Evolutionary conservation across 2,888 invertebrate genomes (phyloP).

Genomic region (Lithosia quadra): DNA sequence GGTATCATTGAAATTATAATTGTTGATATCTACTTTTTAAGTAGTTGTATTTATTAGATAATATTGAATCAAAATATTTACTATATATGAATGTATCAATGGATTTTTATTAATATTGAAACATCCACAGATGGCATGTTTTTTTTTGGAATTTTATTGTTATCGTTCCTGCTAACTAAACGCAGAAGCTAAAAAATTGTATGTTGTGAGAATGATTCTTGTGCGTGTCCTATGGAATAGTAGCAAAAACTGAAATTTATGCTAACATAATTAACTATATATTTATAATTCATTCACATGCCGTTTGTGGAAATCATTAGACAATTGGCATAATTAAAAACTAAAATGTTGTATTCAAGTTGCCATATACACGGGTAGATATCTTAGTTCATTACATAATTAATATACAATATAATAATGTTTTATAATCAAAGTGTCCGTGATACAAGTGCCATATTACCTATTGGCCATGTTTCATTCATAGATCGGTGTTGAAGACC

Average conservation of each 20-base stretch:
- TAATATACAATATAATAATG: constrained; percentile 33
- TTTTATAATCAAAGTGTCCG: constrained; percentile 61
- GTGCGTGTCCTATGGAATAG: neutral
- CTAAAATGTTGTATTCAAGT: constrained; percentile 62
- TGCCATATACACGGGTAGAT: constrained; percentile 75
- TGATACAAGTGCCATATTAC: constrained; percentile 80
- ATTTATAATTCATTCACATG: constrained; percentile 23
- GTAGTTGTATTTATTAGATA: constrained; percentile 72
- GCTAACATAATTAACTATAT: constrained; percentile 22
- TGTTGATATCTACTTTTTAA: constrained; percentile 81
- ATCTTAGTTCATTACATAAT: constrained; percentile 59
- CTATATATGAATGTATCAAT: constrained; percentile 64
- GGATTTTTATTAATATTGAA: constrained; percentile 61
- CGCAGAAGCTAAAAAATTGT: neutral
- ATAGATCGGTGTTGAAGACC: constrained; percentile 54
- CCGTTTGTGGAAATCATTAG: constrained; percentile 48
- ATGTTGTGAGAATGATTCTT: neutral
- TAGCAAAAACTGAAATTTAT: constrained; percentile 7
- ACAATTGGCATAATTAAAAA: constrained; percentile 58
- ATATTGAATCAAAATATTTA: constrained; percentile 65
- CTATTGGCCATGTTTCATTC: constrained; percentile 67
- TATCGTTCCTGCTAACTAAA: neutral
- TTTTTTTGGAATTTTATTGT: constrained; percentile 23
- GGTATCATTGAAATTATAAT: constrained; percentile 74
- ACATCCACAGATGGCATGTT: constrained; percentile 50